phyloP scores from a whole-genome alignment of 2,888 invertebrate species.

The Melanargia galathea region DNA sequence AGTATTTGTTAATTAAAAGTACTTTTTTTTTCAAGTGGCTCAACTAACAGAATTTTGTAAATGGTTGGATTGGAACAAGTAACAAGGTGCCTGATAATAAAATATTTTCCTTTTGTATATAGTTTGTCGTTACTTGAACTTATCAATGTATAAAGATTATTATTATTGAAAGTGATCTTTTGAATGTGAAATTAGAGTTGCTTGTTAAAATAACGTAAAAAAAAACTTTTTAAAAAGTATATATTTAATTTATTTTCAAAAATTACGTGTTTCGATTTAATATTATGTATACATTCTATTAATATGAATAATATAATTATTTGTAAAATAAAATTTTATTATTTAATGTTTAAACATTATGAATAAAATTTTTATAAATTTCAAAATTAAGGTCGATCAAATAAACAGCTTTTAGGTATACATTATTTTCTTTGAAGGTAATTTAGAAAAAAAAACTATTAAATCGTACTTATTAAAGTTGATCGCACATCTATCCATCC shows the following conservation, averaged over 20 bases:
- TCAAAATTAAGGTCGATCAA: not conserved
- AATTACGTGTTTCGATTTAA: not conserved
- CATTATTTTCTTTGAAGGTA: not conserved
- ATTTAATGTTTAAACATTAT: not conserved
- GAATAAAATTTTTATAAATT: not conserved
- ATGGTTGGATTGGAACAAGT: conserved; percentile 38
- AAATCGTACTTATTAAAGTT: no score
- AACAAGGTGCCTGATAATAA: conserved; percentile 32
- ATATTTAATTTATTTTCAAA: conserved; percentile 1
- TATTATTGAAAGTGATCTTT: not conserved
- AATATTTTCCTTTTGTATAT: conserved; percentile 14
- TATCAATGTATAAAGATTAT: not conserved
- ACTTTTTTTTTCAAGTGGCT: conserved; percentile 16
- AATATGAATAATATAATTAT: conserved; percentile 1
- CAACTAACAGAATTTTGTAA: conserved; percentile 12
- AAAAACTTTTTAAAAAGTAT: not conserved
- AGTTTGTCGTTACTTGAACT: not conserved
- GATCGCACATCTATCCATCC: no score
- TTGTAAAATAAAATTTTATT: conserved; percentile 10
- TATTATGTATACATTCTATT: not conserved
- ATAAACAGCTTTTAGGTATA: not conserved
- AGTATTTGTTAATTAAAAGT: no score
- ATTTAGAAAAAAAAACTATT: no score
- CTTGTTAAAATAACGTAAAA: not conserved
- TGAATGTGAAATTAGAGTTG: not conserved